Percentiles rank a stretch among this genome's conserved stretches.
These are phyloP conservation scores for Hyperopisus bebe DNA, from an alignment of 2,113 vertebrate species.

Conservation along the genomic window DNA sequence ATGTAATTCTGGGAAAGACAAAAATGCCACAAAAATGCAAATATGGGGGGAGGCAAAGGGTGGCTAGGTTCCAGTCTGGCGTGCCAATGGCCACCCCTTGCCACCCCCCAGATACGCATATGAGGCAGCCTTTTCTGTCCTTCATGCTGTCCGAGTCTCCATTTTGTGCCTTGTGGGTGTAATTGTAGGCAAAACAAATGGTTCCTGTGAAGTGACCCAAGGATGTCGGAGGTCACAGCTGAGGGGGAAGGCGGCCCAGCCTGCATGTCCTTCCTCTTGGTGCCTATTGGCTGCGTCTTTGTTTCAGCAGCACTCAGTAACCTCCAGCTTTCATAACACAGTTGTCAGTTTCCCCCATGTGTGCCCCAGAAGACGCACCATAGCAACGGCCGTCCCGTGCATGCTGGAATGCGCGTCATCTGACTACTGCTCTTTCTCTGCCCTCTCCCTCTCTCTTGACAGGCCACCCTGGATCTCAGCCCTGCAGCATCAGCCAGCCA, in stretches of 20 bases:
- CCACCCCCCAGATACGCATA: neutral
- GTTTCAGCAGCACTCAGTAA: neutral
- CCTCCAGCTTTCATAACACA: neutral
- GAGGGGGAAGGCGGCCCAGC: neutral
- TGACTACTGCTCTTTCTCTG: neutral
- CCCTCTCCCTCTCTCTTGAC: neutral
- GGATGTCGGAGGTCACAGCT: neutral
- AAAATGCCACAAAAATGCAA: no score
- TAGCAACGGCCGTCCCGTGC: neutral
- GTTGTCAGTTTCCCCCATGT: neutral
- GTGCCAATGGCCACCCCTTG: no score
- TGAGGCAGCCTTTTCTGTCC: neutral
- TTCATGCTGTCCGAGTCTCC: neutral
- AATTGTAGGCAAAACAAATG: neutral
- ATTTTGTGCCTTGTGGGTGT: neutral
- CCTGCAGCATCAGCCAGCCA: neutral
- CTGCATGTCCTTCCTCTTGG: neutral
- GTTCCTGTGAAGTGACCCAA: neutral
- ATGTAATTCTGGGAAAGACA: no score
- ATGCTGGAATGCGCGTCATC: neutral
- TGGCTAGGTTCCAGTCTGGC: no score
- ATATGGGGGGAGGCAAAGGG: no score
- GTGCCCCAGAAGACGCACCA: neutral
- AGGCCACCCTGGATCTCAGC: neutral
- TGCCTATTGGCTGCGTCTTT: neutral